Conservation (phyloP, 2,888 invertebrate genomes). For the Bellardia pandia region DNA sequence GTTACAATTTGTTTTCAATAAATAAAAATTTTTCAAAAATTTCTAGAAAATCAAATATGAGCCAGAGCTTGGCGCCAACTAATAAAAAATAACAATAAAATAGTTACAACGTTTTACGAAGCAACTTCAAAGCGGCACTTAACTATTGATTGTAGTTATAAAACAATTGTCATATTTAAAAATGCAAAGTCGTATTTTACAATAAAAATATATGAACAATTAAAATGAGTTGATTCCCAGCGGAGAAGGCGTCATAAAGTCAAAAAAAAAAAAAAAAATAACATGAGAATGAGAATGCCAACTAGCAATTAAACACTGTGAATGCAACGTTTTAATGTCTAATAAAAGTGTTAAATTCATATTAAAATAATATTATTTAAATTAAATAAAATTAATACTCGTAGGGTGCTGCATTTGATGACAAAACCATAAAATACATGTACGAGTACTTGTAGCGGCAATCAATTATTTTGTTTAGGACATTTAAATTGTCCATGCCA, state of each 20-base stretch:
- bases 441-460: constrained; percentile 1
- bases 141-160: background rate
- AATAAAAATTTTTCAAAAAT: constrained; percentile 29
- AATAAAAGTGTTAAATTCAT: constrained; percentile 55
- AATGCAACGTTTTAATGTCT: constrained; percentile 31
- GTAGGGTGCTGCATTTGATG: constrained; percentile 7
- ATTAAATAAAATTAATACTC: constrained; percentile 31
- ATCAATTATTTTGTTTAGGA: constrained; percentile 49
- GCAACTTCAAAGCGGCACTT: constrained; percentile 21
- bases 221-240: constrained; percentile 40
- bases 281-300: constrained; percentile 30
- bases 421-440: constrained; percentile 12
- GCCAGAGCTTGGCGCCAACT: constrained; percentile 55
- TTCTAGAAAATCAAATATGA: constrained; percentile 36
- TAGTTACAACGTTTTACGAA: constrained; percentile 25
- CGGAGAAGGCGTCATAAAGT: constrained; percentile 50
- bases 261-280: constrained; percentile 6
- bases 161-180: constrained; percentile 39
- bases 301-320: constrained; percentile 33
- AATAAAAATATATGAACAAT: constrained; percentile 24
- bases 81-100: constrained; percentile 32
- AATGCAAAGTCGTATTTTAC: constrained; percentile 15
- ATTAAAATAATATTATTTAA: constrained; percentile 32
- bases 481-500: constrained; percentile 44
- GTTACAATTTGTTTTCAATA: constrained; percentile 25